Percentiles rank a stretch among this genome's conserved stretches.
Conservation (phyloP, 2,888 invertebrate species). For the Scaptomyza tumidula region DNA sequence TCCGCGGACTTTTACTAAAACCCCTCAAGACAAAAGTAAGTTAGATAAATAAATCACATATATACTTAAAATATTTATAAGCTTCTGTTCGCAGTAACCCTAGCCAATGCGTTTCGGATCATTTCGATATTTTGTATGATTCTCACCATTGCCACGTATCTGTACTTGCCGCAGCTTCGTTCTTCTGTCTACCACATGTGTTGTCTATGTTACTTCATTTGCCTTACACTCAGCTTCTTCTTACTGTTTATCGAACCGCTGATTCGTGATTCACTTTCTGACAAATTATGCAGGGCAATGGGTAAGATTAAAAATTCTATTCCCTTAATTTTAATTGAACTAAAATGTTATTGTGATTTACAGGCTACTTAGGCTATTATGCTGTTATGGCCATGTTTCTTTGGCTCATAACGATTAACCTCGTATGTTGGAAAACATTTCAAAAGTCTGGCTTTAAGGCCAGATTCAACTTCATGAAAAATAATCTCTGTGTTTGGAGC, state of each 20-base stretch:
- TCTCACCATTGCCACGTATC: slow-evolving; percentile 85
- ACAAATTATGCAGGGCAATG: not conserved
- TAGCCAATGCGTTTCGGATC: slow-evolving; percentile 59
- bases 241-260: not conserved
- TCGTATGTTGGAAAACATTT: slow-evolving; percentile 90
- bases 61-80: not conserved
- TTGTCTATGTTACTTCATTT: slow-evolving; percentile 12
- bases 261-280: too few relatives aligned
- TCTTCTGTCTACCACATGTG: slow-evolving; percentile 2
- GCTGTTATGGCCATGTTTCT: slow-evolving; percentile 91
- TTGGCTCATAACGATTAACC: slow-evolving; percentile 93
- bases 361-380: slow-evolving; percentile 85
- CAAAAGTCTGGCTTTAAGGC: too few relatives aligned
- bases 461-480: slow-evolving; percentile 49
- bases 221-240: slow-evolving; percentile 10
- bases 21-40: too few relatives aligned
- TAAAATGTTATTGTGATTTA: not conserved
- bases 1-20: too few relatives aligned
- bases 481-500: slow-evolving; percentile 74
- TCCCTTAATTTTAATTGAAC: too few relatives aligned
- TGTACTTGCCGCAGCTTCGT: slow-evolving; percentile 17
- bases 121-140: slow-evolving; percentile 89
- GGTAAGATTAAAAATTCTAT: slow-evolving; percentile 1
- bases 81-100: slow-evolving; percentile 86
- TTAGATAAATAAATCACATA: not conserved